A percentile compares a stretch with the other conserved stretches of the same genome.
phyloP scores from a whole-genome alignment of 2,113 vertebrate genomes.

The Halichoerus grypus region DNA sequence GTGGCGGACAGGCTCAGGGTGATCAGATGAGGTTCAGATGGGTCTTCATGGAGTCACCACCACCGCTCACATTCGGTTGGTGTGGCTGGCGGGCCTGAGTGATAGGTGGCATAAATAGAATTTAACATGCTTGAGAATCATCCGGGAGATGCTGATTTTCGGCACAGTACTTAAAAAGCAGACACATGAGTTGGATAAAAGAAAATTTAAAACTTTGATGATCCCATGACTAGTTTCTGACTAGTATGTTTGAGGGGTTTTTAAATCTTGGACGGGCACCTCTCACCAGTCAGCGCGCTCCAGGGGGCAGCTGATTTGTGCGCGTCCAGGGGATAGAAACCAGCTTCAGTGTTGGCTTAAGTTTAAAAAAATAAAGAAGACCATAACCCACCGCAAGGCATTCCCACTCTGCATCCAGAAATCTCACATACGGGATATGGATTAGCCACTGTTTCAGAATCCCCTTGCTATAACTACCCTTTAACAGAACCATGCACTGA shows the following conservation, averaged over 20 bases:
- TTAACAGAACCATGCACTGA: fast-evolving
- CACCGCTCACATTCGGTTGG: neutral
- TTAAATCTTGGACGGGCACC: neutral
- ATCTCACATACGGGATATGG: fast-evolving
- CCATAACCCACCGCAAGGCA: fast-evolving
- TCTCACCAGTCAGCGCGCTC: fast-evolving
- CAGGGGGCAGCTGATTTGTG: fast-evolving
- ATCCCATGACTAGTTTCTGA: neutral
- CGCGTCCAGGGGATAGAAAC: too few relatives aligned
- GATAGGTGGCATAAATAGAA: fast-evolving
- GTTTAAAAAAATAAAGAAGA: neutral
- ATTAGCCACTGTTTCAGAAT: fast-evolving
- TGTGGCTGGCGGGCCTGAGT: neutral
- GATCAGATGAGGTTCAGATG: fast-evolving
- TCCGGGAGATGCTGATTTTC: neutral
- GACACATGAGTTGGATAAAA: neutral
- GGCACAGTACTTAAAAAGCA: neutral
- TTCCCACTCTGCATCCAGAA: fast-evolving
- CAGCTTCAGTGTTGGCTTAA: neutral
- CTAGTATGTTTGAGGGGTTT: neutral
- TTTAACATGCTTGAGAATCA: neutral
- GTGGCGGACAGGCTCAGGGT: neutral
- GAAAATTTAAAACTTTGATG: neutral
- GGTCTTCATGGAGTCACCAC: neutral
- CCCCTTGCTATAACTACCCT: fast-evolving